A percentile compares a stretch with the other conserved stretches of the same genome.
Evolutionary conservation across 2,113 vertebrate genomes (phyloP).

Genomic region (Chauna torquata): DNA sequence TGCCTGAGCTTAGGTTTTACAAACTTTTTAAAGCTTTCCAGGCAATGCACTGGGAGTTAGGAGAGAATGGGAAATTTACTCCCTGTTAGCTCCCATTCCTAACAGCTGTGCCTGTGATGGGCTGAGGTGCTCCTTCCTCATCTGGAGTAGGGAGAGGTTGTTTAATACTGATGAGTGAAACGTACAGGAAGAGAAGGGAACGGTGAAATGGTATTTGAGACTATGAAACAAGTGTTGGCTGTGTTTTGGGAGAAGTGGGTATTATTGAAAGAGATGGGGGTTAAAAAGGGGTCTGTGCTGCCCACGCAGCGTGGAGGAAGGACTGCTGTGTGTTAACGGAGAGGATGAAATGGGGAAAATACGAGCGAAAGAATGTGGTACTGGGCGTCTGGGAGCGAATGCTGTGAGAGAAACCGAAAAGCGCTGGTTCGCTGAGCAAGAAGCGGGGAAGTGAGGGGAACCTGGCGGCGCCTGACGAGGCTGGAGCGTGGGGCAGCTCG

Average conservation of each 20-base stretch:
- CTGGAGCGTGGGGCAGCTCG: fast-evolving
- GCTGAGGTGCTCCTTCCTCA: not conserved
- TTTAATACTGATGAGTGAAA: not conserved
- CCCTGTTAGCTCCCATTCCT: not conserved
- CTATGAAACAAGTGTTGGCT: not conserved
- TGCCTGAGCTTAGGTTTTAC: not conserved
- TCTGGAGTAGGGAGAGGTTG: not conserved
- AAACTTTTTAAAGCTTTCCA: not conserved
- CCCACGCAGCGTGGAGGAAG: not conserved
- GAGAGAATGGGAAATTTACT: not conserved
- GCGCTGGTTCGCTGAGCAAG: fast-evolving
- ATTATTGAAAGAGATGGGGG: not conserved
- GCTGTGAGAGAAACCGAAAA: not conserved
- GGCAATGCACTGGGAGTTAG: not conserved
- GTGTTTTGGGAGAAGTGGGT: not conserved
- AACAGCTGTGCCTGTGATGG: no score
- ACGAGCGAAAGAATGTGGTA: fast-evolving
- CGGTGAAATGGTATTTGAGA: not conserved
- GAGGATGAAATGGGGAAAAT: not conserved
- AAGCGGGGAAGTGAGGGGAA: fast-evolving
- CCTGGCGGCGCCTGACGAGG: fast-evolving
- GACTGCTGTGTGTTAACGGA: fast-evolving
- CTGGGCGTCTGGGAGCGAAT: fast-evolving
- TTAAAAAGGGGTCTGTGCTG: not conserved
- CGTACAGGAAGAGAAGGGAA: not conserved